Evolutionary conservation across 2,113 vertebrate genomes (phyloP).

Genomic region (Stegastes partitus): DNA sequence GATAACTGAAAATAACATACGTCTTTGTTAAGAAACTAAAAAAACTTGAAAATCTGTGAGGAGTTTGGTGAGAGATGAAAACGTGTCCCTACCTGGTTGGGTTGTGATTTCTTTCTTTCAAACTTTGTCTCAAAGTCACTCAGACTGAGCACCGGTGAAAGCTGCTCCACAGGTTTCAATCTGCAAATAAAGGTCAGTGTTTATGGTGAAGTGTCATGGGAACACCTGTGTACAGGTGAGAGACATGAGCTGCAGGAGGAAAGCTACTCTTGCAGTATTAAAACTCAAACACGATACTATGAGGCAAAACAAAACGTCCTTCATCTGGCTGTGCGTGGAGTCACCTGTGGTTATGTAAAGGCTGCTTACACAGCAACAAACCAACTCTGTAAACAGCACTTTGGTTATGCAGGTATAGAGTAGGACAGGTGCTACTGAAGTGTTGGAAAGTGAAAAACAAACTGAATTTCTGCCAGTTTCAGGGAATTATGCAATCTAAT

Average conservation of each 20-base stretch:
- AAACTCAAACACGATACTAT: background rate
- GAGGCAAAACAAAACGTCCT: background rate
- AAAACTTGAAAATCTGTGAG: background rate
- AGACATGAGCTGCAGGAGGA: background rate
- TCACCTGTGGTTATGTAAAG: constrained; percentile 26
- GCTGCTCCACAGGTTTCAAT: constrained; percentile 70
- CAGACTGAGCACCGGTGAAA: constrained; percentile 57
- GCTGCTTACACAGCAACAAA: constrained; percentile 54
- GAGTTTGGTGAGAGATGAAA: background rate
- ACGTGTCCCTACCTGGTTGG: constrained; percentile 65
- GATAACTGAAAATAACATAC: constrained; percentile 83
- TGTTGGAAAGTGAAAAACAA: background rate
- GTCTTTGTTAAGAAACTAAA: background rate
- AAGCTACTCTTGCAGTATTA: background rate
- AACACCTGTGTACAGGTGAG: background rate
- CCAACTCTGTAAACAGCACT: constrained; percentile 38
- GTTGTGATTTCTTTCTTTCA: constrained; percentile 72
- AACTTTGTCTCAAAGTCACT: constrained; percentile 70
- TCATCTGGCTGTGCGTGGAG: background rate
- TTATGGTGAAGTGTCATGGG: constrained; percentile 15
- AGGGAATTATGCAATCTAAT: background rate
- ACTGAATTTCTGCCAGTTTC: background rate
- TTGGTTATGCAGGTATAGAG: constrained; percentile 28
- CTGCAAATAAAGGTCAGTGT: constrained; percentile 61
- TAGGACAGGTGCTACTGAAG: background rate